Conservation (phyloP, 2,888 invertebrate species). For the Noctua comes region DNA sequence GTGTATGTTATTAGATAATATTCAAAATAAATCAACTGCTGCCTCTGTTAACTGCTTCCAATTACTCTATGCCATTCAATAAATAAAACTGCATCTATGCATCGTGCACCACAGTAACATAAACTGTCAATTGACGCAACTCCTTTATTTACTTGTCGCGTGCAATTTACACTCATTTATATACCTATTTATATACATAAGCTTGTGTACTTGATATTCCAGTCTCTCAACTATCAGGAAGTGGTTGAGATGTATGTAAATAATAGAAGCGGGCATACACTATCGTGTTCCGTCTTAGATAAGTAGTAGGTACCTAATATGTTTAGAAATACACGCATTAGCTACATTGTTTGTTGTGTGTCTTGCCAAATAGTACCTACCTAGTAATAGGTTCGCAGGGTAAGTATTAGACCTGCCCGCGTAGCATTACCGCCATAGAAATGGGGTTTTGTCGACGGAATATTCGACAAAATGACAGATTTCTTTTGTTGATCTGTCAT, state of each 20-base stretch:
- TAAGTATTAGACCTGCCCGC: neutral
- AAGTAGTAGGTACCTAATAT: neutral
- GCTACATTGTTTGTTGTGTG: neutral
- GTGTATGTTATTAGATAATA: neutral
- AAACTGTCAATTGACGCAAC: conserved; percentile 75
- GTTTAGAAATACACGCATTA: neutral
- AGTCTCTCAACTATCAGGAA: conserved; percentile 42
- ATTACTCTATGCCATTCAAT: conserved; percentile 54
- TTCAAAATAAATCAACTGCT: neutral
- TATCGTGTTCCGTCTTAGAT: conserved; percentile 44
- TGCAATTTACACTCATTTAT: conserved; percentile 41
- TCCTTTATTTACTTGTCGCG: conserved; percentile 54
- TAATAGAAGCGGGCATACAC: conserved; percentile 1
- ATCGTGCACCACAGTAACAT: conserved; percentile 60
- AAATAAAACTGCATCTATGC: conserved; percentile 65
- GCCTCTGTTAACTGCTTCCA: neutral
- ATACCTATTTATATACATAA: conserved; percentile 1
- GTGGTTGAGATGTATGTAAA: conserved; percentile 37
- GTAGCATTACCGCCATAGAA: no score
- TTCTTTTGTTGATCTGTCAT: no score
- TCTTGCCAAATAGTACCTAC: neutral
- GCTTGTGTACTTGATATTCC: conserved; percentile 50
- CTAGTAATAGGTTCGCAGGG: neutral
- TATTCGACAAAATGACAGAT: no score
- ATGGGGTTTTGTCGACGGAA: no score